Base-by-base conservation (phyloP, 2,888 invertebrate species). In the Cataglyphis livida region DNA sequence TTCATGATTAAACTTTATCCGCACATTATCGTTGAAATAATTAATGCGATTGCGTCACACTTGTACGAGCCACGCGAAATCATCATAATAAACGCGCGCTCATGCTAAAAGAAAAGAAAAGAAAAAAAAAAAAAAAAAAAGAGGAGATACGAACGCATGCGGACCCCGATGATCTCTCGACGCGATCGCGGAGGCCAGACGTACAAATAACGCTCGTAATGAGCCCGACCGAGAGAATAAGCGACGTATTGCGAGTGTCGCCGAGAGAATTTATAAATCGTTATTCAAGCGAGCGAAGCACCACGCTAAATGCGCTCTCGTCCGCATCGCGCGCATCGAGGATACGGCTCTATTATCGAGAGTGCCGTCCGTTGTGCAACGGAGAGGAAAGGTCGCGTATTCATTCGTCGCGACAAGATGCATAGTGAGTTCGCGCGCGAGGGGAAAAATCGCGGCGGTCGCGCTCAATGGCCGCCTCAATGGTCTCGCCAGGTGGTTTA, bases 221-320 rank as follows among this genome's bases (percentile, higher is more conserved):
- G 70, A 78, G 70, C 70, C 28, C 78, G 59, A 44, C 51, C 75
- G 25, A 48, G 54, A 54, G 57, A 57, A 68, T 78, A 41, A 78
- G 44, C 70, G 70, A 32, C 32, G 70, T 78, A 21, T 70, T 21
- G 28, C 25, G 57, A 41, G 18, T 68, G 54, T 59, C 78, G 28
- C 41, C 61, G 54, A 18, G 32, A 75, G 38, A 85, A 85, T 85
- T 85, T 85, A 85, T 75, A 82, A 82, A 85, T 79, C 81, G 75
- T 86, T 84, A 82, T 75, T 85, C 79, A 85, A 75, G 65, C 79
- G 59, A 70, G 41, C 75, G 54, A 21, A 0, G 28, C 25, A 41
- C 51, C 25, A 41, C 62, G 76, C 21, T 62, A 66, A 73, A 79
- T 12, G 59, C 7, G 44, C 25, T 41, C 54, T 32, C 41, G 73